Evolutionary conservation across 1,140 invertebrate genomes (phyloP).

Genomic region (Cydia pomonella): DNA sequence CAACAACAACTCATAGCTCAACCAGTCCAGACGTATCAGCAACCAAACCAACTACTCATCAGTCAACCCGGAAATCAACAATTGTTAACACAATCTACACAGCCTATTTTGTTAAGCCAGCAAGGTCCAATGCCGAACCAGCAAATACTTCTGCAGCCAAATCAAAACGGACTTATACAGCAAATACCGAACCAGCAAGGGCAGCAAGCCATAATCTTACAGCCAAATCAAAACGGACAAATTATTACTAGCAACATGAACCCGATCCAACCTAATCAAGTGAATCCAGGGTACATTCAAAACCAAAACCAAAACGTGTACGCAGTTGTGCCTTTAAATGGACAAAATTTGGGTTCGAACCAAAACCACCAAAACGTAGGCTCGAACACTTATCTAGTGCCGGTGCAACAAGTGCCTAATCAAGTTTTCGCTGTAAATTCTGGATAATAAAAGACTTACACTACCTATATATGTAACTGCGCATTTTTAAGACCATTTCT

Average conservation of each 20-base stretch:
- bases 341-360: conserved; percentile 30
- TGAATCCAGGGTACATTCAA: conserved; percentile 20
- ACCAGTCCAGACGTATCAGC: conserved; percentile 1
- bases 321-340: conserved; percentile 36
- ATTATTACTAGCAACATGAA: conserved; percentile 1
- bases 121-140: not conserved
- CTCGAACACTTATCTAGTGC: conserved; percentile 37
- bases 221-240: conserved; percentile 33
- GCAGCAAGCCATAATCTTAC: conserved; percentile 1
- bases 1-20: not conserved
- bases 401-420: conserved; percentile 36
- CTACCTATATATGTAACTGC: too few species aligned
- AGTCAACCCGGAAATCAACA: conserved; percentile 11
- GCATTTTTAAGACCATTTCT: too few species aligned
- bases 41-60: conserved; percentile 24
- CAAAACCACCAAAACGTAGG: conserved; percentile 24
- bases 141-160: conserved; percentile 9
- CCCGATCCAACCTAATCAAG: not conserved
- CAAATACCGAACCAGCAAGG: not conserved
- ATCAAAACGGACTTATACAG: conserved; percentile 27
- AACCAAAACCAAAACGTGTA: conserved; percentile 35
- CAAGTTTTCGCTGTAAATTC: conserved; percentile 25
- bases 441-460: conserved; percentile 33
- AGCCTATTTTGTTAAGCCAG: conserved; percentile 5
- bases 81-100: not conserved